Evolutionary conservation across 2,113 vertebrate species (phyloP), one percentile per base, ranked within the genome.

Genomic region (Dasyurus viverrinus): DNA sequence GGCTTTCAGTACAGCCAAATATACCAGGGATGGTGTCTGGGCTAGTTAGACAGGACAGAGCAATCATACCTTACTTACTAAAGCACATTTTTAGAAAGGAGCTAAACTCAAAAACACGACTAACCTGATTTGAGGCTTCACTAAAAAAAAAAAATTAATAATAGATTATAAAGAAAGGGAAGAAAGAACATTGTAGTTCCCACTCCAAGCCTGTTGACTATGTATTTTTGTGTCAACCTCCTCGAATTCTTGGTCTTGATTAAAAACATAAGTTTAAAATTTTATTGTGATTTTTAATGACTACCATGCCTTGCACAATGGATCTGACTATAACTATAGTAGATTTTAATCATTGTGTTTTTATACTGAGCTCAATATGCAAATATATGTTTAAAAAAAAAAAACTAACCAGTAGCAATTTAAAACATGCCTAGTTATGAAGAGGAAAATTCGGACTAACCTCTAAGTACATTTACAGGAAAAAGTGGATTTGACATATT

Each of bases 231-330:
- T 60, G 42, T 76, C 50, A 46, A 53, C 52, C 55, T 93, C 48
- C 90, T 48, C 89, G 91, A 42, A 89, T 22, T 89, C 53, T 84
- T 52, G 1, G 60, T 7, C 68, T 84, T 42, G 91, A 94, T 54
- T 92, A 94, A 8, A 84, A 60, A 93, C 91, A 93, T 36, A 55
- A 68, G 25, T 60, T 94, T n/a, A 95, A 96, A 89, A 26, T 42
- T 1, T 68, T 47, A 91, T 84, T 7, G n/a, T 3, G 11, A 68
- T 89, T 89, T 94, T 90, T 30, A 95, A 95, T 36, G 19, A 76
- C 47, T 95, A 92, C 55, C 7, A 94, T 53, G 26, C 36, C 46
- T 68, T 54, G 24, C 50, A 97, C 30, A 24, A 54, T 54, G 5
- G 50, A 68, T 22, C 0, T 27, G 8, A 89, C 76, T 42, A 90